Conservation (phyloP, 1,140 invertebrate genomes). For the Zeugodacus cucurbitae region DNA sequence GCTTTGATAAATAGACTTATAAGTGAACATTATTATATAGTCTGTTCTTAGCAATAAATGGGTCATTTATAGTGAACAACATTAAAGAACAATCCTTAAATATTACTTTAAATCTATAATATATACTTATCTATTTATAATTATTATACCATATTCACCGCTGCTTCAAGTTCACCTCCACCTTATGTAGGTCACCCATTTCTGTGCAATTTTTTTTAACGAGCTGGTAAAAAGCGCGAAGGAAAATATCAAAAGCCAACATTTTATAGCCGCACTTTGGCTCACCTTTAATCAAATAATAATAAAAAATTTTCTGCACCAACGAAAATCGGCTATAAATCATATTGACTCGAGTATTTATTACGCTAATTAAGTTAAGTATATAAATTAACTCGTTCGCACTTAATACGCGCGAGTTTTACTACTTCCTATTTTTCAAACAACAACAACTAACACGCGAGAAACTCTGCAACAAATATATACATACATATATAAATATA, state of each 20-base stretch:
- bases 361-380: constrained; percentile 20
- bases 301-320: not conserved
- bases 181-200: too few relatives aligned
- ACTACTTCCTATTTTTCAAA: not conserved
- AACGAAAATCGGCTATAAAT: not conserved
- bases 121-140: too few relatives aligned
- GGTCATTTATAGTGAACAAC: too few relatives aligned
- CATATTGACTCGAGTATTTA: not conserved
- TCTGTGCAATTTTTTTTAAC: too few relatives aligned
- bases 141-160: too few relatives aligned
- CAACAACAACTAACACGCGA: not conserved
- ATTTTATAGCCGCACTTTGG: not conserved
- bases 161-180: too few relatives aligned
- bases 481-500: not conserved
- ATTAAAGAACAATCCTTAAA: too few relatives aligned
- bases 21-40: too few relatives aligned
- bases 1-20: too few relatives aligned
- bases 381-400: not conserved
- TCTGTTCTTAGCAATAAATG: too few relatives aligned
- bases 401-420: not conserved
- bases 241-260: not conserved
- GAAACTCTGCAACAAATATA: not conserved
- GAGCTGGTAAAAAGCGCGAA: too few relatives aligned
- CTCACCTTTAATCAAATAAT: not conserved
- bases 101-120: too few relatives aligned